phyloP scores from a whole-genome alignment of 2,797 vertebrate genomes.

The Ispidina picta region DNA sequence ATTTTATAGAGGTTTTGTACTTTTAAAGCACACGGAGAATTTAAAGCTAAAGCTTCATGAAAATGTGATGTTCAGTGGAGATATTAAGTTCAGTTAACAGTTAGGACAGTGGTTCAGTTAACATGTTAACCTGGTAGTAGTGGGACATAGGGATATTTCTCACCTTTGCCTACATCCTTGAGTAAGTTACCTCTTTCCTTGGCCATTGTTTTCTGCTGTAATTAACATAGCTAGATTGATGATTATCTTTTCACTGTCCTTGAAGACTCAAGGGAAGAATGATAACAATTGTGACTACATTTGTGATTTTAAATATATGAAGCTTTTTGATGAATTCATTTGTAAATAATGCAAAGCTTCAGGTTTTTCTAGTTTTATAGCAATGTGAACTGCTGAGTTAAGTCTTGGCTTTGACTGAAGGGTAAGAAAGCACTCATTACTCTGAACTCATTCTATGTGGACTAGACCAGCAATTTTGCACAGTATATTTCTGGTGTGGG shows the following conservation, averaged over 20 bases:
- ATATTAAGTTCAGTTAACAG: too few species aligned
- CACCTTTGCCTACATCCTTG: not conserved
- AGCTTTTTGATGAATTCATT: not conserved
- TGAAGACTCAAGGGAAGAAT: not conserved
- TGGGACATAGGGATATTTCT: not conserved
- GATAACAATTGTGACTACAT: not conserved
- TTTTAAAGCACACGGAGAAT: not conserved
- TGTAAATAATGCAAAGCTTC: not conserved
- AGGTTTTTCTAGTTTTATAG: not conserved
- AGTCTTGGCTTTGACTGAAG: not conserved
- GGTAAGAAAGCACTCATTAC: not conserved
- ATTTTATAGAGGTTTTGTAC: not conserved
- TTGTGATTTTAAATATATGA: not conserved
- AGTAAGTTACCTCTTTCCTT: not conserved
- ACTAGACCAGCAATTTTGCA: constrained; percentile 8
- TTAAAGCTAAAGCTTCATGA: not conserved
- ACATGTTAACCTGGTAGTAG: not conserved
- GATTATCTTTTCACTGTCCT: not conserved
- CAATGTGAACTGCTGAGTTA: constrained; percentile 4
- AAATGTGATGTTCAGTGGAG: not conserved
- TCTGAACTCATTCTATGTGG: not conserved
- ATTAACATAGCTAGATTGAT: not conserved
- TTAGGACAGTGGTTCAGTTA: too few species aligned
- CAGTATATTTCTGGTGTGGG: not conserved
- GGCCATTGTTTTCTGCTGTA: not conserved